Percentiles rank a stretch among this genome's conserved stretches.
phyloP scores from a whole-genome alignment of 1,140 invertebrate species.

The Caenorhabditis tropicalis region DNA sequence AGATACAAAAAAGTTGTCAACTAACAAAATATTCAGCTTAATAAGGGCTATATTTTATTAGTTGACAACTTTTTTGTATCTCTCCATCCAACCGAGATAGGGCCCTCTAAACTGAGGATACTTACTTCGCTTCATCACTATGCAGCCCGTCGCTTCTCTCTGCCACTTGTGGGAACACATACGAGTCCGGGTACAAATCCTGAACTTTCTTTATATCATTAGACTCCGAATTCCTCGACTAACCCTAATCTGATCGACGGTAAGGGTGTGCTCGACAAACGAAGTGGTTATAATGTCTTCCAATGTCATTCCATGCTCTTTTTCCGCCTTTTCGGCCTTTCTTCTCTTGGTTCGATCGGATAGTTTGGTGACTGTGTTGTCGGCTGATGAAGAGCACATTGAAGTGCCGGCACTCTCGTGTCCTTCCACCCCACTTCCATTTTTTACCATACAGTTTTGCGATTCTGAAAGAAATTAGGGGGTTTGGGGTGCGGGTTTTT shows the following conservation, averaged over 20 bases:
- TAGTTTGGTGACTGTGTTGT: background rate
- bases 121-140: slow-evolving; percentile 64
- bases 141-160: slow-evolving; percentile 69
- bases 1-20: no score
- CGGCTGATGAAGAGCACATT: slow-evolving; percentile 24
- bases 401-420: background rate
- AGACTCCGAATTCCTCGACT: background rate
- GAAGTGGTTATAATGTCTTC: slow-evolving; percentile 46
- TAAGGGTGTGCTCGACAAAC: slow-evolving; percentile 65
- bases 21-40: no score
- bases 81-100: no score
- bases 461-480: background rate
- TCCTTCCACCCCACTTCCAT: background rate
- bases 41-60: background rate
- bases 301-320: background rate
- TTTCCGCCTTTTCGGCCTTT: slow-evolving; percentile 4
- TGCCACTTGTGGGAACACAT: slow-evolving; percentile 63
- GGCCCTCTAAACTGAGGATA: no score
- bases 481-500: no score
- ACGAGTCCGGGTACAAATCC: slow-evolving; percentile 70
- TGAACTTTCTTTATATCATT: background rate
- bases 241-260: slow-evolving; percentile 59
- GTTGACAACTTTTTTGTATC: background rate
- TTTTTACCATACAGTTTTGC: background rate
- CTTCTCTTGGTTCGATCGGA: background rate